Percentiles rank a stretch among this genome's conserved stretches.
These are phyloP conservation scores for Platalea minor DNA, from an alignment of 2,797 vertebrate species.

Conservation along the genomic window DNA sequence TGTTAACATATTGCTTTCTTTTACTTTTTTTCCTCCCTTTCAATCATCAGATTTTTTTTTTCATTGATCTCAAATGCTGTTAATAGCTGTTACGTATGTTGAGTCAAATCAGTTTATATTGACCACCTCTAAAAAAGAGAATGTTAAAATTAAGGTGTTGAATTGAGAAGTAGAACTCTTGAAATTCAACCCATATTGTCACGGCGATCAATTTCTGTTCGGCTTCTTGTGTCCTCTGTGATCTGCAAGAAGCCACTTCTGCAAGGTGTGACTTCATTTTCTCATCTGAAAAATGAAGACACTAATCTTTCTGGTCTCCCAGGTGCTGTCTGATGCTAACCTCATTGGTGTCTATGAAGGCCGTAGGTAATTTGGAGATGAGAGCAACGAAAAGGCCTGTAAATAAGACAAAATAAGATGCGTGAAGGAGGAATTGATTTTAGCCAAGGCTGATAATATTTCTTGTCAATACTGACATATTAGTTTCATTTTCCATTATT, in stretches of 20 bases:
- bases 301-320: background rate
- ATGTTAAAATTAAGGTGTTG: background rate
- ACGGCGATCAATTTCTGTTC: background rate
- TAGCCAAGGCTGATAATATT: background rate
- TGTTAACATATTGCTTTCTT: background rate
- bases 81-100: background rate
- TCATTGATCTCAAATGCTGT: background rate
- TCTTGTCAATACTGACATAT: slow-evolving; percentile 23
- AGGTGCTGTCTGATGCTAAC: background rate
- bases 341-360: background rate
- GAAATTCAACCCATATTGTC: background rate
- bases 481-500: slow-evolving; percentile 26
- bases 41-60: background rate
- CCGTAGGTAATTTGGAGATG: background rate
- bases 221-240: background rate
- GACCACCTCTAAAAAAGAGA: background rate
- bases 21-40: background rate
- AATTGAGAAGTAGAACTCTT: background rate
- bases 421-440: background rate
- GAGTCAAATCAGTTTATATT: background rate
- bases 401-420: slow-evolving; percentile 24
- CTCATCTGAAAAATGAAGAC: background rate
- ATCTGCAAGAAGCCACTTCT: background rate
- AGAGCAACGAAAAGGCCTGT: background rate
- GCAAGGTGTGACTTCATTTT: background rate